Percentiles rank a stretch among this genome's conserved stretches.
These are phyloP conservation scores for Drosophila tripunctata DNA, from an alignment of 2,888 invertebrate species.

Conservation along the genomic window DNA sequence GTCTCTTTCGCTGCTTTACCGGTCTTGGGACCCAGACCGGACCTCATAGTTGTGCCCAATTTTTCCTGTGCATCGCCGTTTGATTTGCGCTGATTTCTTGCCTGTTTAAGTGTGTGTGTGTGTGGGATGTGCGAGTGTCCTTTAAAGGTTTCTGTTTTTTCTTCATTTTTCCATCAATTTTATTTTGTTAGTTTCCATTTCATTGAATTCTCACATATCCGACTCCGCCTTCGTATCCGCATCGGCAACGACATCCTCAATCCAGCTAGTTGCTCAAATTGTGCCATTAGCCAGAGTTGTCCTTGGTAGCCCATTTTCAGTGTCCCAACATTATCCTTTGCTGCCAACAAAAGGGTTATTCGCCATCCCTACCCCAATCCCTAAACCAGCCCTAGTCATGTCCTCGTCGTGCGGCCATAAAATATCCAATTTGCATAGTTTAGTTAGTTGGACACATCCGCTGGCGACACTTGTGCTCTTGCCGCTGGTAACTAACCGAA, in stretches of 20 bases:
- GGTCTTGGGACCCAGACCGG: conserved; percentile 46
- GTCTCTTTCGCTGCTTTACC: conserved; percentile 11
- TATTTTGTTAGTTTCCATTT: conserved; percentile 80
- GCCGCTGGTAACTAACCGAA: conserved; percentile 24
- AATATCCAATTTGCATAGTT: conserved; percentile 83
- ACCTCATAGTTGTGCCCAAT: conserved; percentile 61
- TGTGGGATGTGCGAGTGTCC: conserved; percentile 43
- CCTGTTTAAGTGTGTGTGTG: conserved; percentile 14
- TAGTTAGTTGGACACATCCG: conserved; percentile 82
- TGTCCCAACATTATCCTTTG: conserved; percentile 42
- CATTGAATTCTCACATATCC: conserved; percentile 80
- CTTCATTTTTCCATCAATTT: conserved; percentile 61
- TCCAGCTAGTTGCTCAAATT: conserved; percentile 71
- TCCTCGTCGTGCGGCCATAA: conserved; percentile 66
- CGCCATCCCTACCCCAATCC: background rate
- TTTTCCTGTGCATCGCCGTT: conserved; percentile 66
- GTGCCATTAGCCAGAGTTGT: conserved; percentile 73
- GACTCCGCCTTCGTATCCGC: conserved; percentile 59
- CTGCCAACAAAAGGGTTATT: conserved; percentile 48
- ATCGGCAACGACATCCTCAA: conserved; percentile 45
- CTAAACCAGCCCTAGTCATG: background rate
- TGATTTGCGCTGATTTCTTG: conserved; percentile 77
- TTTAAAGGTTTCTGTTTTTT: conserved; percentile 60
- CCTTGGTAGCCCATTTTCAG: conserved; percentile 56
- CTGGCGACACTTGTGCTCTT: conserved; percentile 66